Evolutionary conservation across 1,140 invertebrate species (phyloP).

Genomic region (Atta cephalotes): DNA sequence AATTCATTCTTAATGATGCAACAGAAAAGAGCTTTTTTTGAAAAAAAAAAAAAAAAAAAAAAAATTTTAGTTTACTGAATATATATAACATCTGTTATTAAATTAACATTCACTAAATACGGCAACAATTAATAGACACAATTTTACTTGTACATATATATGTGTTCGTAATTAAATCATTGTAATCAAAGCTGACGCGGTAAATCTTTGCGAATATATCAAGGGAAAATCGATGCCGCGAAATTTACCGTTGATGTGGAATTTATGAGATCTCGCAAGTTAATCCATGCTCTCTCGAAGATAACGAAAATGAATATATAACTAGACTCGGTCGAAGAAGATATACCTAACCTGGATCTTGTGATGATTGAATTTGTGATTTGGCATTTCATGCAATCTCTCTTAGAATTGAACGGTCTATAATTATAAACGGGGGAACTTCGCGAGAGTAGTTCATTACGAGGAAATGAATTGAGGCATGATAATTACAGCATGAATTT

Average conservation of each 20-base stretch:
- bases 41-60: background rate
- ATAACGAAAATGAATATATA: slow-evolving; percentile 38
- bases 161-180: background rate
- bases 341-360: background rate
- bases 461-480: background rate
- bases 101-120: background rate
- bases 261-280: slow-evolving; percentile 19
- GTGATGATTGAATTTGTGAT: slow-evolving; percentile 38
- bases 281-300: slow-evolving; percentile 26
- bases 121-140: background rate
- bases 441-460: background rate
- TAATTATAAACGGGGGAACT: slow-evolving; percentile 6
- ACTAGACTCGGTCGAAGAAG: background rate
- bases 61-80: background rate
- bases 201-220: background rate
- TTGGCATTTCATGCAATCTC: background rate
- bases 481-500: background rate
- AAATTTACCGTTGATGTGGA: slow-evolving; percentile 18
- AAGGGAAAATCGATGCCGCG: background rate
- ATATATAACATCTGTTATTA: slow-evolving; percentile 3
- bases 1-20: slow-evolving; percentile 15
- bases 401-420: background rate
- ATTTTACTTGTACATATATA: background rate
- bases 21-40: background rate
- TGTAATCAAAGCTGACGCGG: background rate